Evolutionary conservation across 2,797 vertebrate genomes (phyloP).

Genomic region (Siniperca undulata): DNA sequence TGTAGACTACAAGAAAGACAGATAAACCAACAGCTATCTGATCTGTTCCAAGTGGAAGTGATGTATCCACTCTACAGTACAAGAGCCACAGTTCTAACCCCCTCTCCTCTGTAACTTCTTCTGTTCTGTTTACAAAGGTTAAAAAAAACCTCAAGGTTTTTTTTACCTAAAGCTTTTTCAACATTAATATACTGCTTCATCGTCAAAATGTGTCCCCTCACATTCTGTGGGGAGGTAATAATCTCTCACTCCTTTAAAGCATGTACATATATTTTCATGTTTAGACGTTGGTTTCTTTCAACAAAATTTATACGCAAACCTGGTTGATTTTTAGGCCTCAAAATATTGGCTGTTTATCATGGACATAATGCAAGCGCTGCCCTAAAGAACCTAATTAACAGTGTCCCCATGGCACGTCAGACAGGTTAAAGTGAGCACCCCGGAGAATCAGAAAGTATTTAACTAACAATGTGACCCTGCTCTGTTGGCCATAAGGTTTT

Average conservation of each 20-base stretch:
- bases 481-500: constrained; percentile 77
- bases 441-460: constrained; percentile 73
- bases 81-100: too few species aligned
- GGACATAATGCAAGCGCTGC: constrained; percentile 5
- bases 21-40: too few species aligned
- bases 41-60: too few species aligned
- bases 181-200: background rate
- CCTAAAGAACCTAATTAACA: constrained; percentile 66
- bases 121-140: background rate
- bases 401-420: constrained; percentile 51
- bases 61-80: too few species aligned
- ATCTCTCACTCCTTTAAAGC: background rate
- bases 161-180: background rate
- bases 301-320: background rate
- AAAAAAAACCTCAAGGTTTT: background rate
- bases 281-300: background rate
- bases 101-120: background rate
- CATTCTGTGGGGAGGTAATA: background rate
- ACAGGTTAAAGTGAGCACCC: constrained; percentile 53
- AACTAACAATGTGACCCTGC: constrained; percentile 81
- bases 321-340: background rate
- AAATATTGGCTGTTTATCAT: constrained; percentile 29
- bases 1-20: background rate
- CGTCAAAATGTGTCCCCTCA: background rate
- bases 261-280: background rate